Evolutionary conservation across 2,797 vertebrate species (phyloP).

Genomic region (Myotis pilosus): DNA sequence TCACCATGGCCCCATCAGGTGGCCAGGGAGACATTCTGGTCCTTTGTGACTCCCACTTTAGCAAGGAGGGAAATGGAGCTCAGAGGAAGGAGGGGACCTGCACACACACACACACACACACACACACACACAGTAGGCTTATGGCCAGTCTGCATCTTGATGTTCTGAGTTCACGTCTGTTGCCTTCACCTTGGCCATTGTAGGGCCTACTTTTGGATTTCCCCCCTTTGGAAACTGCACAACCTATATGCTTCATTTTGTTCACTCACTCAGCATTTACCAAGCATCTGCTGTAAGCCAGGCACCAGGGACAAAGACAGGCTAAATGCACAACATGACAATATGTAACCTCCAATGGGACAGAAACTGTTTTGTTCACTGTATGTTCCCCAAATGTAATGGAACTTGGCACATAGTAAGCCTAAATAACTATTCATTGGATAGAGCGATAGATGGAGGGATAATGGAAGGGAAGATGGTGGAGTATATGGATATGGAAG

Average conservation of each 20-base stretch:
- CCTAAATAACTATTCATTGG: background rate
- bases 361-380: background rate
- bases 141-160: background rate
- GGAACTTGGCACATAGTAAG: background rate
- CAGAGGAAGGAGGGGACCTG: background rate
- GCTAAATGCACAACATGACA: background rate
- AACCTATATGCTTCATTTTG: background rate
- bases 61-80: background rate
- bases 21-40: background rate
- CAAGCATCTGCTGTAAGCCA: background rate
- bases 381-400: background rate
- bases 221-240: background rate
- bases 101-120: no score
- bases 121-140: background rate
- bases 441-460: background rate
- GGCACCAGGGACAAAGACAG: background rate
- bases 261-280: background rate
- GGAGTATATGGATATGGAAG: accelerated
- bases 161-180: background rate
- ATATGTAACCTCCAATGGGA: background rate
- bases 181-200: background rate
- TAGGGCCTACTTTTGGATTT: background rate
- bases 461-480: background rate
- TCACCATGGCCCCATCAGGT: background rate
- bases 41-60: background rate